phyloP scores from a whole-genome alignment of 2,113 vertebrate species.

The Apaloderma vittatum region DNA sequence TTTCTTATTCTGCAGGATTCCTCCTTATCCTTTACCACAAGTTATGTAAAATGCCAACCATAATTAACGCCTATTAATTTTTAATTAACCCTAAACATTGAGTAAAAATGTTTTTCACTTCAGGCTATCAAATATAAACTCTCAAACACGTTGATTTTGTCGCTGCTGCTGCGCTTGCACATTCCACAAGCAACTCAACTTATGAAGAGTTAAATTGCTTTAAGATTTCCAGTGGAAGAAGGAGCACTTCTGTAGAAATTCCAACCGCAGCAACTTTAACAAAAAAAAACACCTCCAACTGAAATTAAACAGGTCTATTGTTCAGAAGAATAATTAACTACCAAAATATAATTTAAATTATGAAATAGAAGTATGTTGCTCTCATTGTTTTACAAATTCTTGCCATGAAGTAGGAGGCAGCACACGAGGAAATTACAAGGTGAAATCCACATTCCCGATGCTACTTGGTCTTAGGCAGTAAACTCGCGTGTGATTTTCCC shows the following conservation, averaged over 20 bases:
- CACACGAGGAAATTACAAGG: background rate
- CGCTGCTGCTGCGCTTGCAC: background rate
- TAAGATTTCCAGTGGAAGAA: background rate
- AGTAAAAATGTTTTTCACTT: slow-evolving; percentile 29
- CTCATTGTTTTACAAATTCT: background rate
- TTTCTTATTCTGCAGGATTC: background rate
- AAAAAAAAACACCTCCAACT: background rate
- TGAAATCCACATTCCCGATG: background rate
- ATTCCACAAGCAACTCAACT: slow-evolving; percentile 3
- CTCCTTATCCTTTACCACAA: slow-evolving; percentile 28
- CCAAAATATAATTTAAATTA: background rate
- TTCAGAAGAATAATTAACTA: background rate
- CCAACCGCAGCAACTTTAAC: background rate
- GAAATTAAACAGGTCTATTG: background rate
- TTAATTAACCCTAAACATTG: slow-evolving; percentile 56
- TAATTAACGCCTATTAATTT: slow-evolving; percentile 57
- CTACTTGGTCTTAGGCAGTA: background rate
- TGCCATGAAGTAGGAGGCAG: background rate
- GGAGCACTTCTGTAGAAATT: background rate
- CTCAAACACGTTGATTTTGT: background rate
- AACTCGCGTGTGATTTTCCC: background rate
- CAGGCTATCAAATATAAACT: slow-evolving; percentile 45
- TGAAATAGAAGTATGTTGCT: background rate
- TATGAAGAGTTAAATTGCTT: background rate
- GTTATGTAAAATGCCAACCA: slow-evolving; percentile 24